Conservation (phyloP, 2,113 vertebrate species). For the Phocoena phocoena region DNA sequence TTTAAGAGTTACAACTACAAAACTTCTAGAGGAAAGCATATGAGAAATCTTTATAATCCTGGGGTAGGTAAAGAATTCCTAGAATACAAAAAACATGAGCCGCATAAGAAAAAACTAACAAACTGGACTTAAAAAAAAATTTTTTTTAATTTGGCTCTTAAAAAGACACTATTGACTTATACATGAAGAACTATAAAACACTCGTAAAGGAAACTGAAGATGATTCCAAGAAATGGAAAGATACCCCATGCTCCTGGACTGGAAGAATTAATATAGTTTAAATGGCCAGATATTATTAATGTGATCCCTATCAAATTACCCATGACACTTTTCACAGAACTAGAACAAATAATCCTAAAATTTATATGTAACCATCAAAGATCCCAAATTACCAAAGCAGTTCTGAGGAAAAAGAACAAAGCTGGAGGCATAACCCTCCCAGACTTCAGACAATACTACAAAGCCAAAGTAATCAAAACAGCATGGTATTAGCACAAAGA, state of each 20-base stretch:
- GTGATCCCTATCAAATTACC: neutral
- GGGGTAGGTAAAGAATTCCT: neutral
- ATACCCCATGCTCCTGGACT: neutral
- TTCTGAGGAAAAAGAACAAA: too few species aligned
- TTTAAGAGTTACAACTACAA: neutral
- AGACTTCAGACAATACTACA: neutral
- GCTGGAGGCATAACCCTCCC: too few species aligned
- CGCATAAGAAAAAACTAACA: neutral
- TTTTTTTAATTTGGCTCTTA: neutral
- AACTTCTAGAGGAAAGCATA: neutral
- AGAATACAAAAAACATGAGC: neutral
- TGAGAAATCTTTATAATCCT: neutral
- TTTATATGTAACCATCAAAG: too few species aligned
- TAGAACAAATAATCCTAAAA: too few species aligned
- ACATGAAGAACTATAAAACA: neutral
- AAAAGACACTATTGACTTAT: neutral
- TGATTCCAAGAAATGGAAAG: neutral
- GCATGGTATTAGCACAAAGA: neutral
- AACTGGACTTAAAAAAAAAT: neutral
- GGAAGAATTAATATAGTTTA: neutral
- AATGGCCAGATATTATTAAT: neutral
- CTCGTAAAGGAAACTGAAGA: neutral
- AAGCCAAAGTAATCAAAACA: neutral
- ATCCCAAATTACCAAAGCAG: too few species aligned
- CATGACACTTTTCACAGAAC: too few species aligned